phyloP scores from a whole-genome alignment of 2,888 invertebrate species.

The Eristalis pertinax region DNA sequence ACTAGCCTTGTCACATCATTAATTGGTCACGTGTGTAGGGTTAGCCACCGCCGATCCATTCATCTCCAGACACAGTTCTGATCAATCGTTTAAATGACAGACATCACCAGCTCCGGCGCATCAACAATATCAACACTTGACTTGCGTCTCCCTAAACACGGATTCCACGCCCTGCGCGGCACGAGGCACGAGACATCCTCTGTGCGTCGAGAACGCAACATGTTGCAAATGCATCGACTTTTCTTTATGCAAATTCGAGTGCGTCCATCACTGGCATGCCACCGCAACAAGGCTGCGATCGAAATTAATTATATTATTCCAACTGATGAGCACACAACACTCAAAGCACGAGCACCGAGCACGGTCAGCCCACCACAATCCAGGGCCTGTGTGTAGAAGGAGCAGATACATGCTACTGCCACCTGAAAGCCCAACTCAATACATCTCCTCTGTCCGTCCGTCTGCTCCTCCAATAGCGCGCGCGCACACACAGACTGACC shows the following conservation, averaged over 20 bases:
- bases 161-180: conserved; percentile 16
- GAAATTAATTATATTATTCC: conserved; percentile 63
- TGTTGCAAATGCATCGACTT: conserved; percentile 28
- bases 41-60: background rate
- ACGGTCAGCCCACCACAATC: conserved; percentile 23
- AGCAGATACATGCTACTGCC: conserved; percentile 52
- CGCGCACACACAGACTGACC: background rate
- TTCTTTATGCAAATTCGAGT: conserved; percentile 59
- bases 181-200: background rate
- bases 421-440: conserved; percentile 34
- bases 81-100: conserved; percentile 27
- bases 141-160: conserved; percentile 36
- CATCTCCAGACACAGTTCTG: conserved; percentile 25
- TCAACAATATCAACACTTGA: conserved; percentile 39
- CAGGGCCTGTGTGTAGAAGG: conserved; percentile 2
- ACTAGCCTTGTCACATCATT: background rate
- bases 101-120: background rate
- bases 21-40: too few species aligned
- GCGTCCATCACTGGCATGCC: conserved; percentile 1
- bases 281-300: background rate
- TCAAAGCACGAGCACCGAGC: conserved; percentile 50
- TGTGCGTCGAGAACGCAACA: conserved; percentile 5
- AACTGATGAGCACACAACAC: conserved; percentile 69
- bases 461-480: background rate
- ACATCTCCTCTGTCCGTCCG: conserved; percentile 3